These are phyloP conservation scores for Sphaeridia pumilis DNA, from an alignment of 2,888 invertebrate species.

Conservation along the genomic window DNA sequence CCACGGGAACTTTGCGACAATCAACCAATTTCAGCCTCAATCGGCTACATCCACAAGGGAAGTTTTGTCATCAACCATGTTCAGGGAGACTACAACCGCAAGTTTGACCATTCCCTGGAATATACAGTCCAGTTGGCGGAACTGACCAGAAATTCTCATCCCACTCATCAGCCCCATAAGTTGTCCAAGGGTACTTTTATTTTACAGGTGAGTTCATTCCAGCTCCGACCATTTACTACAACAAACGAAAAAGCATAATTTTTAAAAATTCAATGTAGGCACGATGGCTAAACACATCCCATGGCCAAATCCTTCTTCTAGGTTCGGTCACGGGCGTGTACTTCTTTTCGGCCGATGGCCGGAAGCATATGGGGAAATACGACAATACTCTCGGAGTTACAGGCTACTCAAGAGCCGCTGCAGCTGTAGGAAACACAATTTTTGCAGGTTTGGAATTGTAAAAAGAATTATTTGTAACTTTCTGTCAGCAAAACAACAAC, in stretches of 20 bases:
- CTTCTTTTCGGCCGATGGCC: constrained; percentile 24
- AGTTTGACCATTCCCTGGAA: constrained; percentile 7
- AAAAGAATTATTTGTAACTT: neutral
- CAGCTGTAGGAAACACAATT: constrained; percentile 11
- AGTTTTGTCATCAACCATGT: constrained; percentile 17
- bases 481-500: neutral
- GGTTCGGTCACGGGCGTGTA: constrained; percentile 17
- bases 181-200: constrained; percentile 15
- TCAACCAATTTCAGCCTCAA: constrained; percentile 7
- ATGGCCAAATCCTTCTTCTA: constrained; percentile 8
- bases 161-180: constrained; percentile 1
- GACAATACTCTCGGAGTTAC: constrained; percentile 17
- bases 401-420: constrained; percentile 12
- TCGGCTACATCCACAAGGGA: constrained; percentile 20
- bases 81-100: constrained; percentile 12
- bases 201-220: constrained; percentile 7
- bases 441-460: constrained; percentile 5
- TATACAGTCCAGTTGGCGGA: constrained; percentile 13
- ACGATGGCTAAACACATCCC: constrained; percentile 8
- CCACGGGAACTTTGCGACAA: constrained; percentile 8
- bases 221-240: neutral
- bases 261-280: constrained; percentile 9
- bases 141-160: constrained; percentile 6
- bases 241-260: neutral
- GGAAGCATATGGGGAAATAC: constrained; percentile 22